Evolutionary conservation across 2,113 vertebrate species (phyloP), one percentile per base, ranked within the genome.

Genomic region (Sylvilagus bachmani): DNA sequence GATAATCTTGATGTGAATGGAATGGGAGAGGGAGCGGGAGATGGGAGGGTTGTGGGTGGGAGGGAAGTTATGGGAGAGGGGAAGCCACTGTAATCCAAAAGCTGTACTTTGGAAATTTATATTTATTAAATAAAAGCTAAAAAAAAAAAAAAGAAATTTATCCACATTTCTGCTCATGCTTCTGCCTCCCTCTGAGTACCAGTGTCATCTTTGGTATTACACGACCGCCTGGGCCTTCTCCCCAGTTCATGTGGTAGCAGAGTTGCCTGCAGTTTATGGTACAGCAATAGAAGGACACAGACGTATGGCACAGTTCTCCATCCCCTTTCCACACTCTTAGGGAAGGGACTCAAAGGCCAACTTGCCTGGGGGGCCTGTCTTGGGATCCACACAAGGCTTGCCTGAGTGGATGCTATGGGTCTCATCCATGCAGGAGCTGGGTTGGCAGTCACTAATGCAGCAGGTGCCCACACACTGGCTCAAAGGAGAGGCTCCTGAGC

Each of bases 381-480:
- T 14, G n/a, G 69, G 70, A 31, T 17, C 25, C 70, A 58, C 29
- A 6, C n/a, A 7, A 36, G 14, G 58, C 69, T 78, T 13, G n/a
- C 27, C 3, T 16, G 29, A 27, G 12, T 0, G 44, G 66, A 29
- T 0, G 5, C 25, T 66, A 58, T n/a, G 49, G 58, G 1, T 55
- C 27, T 9, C 7, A 10, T 13, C 27, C 24, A 6, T n/a, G 27
- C 14, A 27, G 25, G 19, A 36, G 36, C 17, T 4, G 33, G 36
- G 2, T 36, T 84, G 66, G 58, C 29, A 38, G n/a, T 33, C 51
- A 31, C 14, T 38, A 53, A 62, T 16, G 31, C 25, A 27, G 53
- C 24, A 22, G 38, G 62, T 44, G 38, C 64, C 21, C 6, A 0
- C 51, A 2, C 2, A 2, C 1, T 5, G 33, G 14, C 49, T 24